phyloP scores from a whole-genome alignment of 2,113 vertebrate genomes.

The Melierax canorus region DNA sequence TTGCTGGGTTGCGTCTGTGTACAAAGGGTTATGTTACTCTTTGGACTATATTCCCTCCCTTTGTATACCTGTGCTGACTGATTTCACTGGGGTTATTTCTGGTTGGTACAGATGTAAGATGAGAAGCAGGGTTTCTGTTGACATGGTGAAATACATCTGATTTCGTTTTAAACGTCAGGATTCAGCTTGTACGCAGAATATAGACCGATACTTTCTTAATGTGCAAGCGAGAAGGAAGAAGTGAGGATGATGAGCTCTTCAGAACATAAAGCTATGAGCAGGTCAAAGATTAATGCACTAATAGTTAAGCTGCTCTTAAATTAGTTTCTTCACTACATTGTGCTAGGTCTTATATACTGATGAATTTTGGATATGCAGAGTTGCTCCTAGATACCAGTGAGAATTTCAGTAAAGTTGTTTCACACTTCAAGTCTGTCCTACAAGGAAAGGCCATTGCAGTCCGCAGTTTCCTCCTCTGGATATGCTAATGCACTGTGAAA shows the following conservation, averaged over 20 bases:
- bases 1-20: not conserved
- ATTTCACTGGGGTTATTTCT: not conserved
- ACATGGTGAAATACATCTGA: not conserved
- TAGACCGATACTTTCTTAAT: not conserved
- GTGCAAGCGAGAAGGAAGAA: not conserved
- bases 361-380: not conserved
- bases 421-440: not conserved
- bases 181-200: not conserved
- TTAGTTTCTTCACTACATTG: not conserved
- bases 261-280: not conserved
- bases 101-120: not conserved
- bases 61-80: conserved; percentile 3
- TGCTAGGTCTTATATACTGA: not conserved
- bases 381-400: not conserved
- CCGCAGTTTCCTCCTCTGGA: not conserved
- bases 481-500: conserved; percentile 57
- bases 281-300: not conserved
- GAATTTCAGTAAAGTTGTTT: not conserved
- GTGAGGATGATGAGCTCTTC: not conserved
- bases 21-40: not conserved
- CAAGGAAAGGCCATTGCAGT: conserved; percentile 23
- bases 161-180: not conserved
- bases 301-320: not conserved
- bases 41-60: not conserved
- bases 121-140: conserved; percentile 4